Percentiles rank a stretch among this genome's conserved stretches.
Evolutionary conservation across 2,113 vertebrate genomes (phyloP).

Genomic region (Campylomormyrus tamandua): DNA sequence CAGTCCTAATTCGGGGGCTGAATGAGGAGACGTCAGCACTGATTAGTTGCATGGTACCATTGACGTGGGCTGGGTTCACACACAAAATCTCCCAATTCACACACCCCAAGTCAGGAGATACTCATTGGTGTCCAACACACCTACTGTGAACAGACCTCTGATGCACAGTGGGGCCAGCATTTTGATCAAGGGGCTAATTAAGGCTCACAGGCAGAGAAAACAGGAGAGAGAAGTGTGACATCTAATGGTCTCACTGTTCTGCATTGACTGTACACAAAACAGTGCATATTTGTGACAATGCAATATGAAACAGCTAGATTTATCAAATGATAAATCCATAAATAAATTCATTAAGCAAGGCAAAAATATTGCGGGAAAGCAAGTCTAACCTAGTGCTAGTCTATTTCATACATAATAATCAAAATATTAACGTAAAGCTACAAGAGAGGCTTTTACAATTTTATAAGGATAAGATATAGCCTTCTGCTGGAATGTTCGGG

Average conservation of each 20-base stretch:
- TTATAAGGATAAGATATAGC: constrained; percentile 27
- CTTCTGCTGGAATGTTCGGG: background rate
- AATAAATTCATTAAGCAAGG: background rate
- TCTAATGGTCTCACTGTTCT: background rate
- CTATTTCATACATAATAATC: background rate
- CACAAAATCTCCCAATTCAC: constrained; percentile 26
- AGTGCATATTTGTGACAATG: background rate
- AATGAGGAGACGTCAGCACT: constrained; percentile 13
- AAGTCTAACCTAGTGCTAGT: background rate
- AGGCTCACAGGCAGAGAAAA: background rate
- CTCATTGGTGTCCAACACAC: constrained; percentile 61
- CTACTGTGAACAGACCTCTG: constrained; percentile 57
- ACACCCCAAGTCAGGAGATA: constrained; percentile 37
- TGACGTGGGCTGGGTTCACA: constrained; percentile 11
- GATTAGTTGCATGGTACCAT: constrained; percentile 12
- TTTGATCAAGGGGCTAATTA: background rate
- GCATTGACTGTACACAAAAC: background rate
- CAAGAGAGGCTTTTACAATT: background rate
- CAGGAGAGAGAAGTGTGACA: background rate
- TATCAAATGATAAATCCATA: background rate
- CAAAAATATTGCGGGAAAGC: background rate
- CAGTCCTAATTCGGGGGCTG: constrained; percentile 9
- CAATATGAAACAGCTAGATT: background rate
- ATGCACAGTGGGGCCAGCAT: constrained; percentile 42
- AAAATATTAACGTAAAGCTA: background rate